These are phyloP conservation scores for Tineola bisselliella DNA, from an alignment of 2,888 invertebrate species.

Conservation along the genomic window DNA sequence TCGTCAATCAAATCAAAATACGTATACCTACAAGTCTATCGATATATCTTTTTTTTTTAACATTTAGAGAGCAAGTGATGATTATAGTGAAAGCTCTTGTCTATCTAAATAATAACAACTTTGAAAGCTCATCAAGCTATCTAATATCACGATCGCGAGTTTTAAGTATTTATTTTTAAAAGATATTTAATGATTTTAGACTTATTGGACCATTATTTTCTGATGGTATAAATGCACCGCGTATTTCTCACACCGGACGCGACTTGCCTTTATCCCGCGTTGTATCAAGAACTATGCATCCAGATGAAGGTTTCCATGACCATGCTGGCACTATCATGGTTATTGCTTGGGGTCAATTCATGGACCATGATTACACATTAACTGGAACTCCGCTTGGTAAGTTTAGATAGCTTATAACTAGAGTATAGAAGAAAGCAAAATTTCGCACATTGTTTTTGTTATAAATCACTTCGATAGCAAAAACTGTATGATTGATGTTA, in stretches of 20 bases:
- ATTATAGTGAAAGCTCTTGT: too few relatives aligned
- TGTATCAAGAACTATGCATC: conserved; percentile 91
- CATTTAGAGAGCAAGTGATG: too few relatives aligned
- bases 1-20: too few relatives aligned
- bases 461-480: background rate
- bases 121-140: too few relatives aligned
- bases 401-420: background rate
- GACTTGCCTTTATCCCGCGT: conserved; percentile 83
- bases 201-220: conserved; percentile 82
- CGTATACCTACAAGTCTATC: too few relatives aligned
- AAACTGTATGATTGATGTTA: too few relatives aligned
- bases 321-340: conserved; percentile 94
- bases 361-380: conserved; percentile 93
- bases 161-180: too few relatives aligned
- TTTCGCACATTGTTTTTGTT: conserved; percentile 18
- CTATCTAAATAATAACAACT: too few relatives aligned
- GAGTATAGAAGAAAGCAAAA: background rate
- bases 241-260: conserved; percentile 80
- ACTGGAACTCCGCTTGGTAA: conserved; percentile 87
- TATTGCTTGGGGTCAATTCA: conserved; percentile 94
- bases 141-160: too few relatives aligned
- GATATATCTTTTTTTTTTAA: too few relatives aligned
- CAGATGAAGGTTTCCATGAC: conserved; percentile 92
- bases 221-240: conserved; percentile 86
- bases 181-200: conserved; percentile 37